These are phyloP conservation scores for Petromus typicus DNA, from an alignment of 2,113 vertebrate species.

Conservation along the genomic window DNA sequence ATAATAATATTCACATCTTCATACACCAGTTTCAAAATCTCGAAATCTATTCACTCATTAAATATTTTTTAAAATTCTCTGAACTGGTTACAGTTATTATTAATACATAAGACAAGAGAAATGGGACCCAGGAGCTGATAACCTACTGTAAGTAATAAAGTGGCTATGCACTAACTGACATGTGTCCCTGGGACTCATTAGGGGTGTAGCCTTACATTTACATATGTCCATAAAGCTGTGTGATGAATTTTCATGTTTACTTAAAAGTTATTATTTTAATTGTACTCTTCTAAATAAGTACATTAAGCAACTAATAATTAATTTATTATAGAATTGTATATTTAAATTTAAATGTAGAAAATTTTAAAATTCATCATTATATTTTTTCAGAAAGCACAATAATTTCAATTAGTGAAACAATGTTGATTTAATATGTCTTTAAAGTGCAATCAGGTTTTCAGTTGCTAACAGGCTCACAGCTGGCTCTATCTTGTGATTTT, in stretches of 20 bases:
- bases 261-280: not conserved
- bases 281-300: not conserved
- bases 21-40: not conserved
- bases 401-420: not conserved
- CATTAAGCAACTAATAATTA: not conserved
- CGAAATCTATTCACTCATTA: not conserved
- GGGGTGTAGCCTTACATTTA: not conserved
- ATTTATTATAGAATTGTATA: not conserved
- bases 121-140: not conserved
- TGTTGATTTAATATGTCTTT: conserved; percentile 22
- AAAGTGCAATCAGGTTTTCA: conserved; percentile 15
- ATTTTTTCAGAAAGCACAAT: not conserved
- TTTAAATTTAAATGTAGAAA: not conserved
- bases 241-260: not conserved
- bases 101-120: not conserved
- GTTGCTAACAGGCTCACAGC: not conserved
- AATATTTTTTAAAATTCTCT: not conserved
- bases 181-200: not conserved
- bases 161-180: fast-evolving
- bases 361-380: not conserved
- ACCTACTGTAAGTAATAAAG: fast-evolving
- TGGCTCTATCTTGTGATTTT: not conserved
- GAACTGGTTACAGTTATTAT: not conserved
- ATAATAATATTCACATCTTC: not conserved
- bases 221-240: not conserved